Evolutionary conservation across 1,140 invertebrate genomes (phyloP).

Genomic region (Potamilus streckersoni): DNA sequence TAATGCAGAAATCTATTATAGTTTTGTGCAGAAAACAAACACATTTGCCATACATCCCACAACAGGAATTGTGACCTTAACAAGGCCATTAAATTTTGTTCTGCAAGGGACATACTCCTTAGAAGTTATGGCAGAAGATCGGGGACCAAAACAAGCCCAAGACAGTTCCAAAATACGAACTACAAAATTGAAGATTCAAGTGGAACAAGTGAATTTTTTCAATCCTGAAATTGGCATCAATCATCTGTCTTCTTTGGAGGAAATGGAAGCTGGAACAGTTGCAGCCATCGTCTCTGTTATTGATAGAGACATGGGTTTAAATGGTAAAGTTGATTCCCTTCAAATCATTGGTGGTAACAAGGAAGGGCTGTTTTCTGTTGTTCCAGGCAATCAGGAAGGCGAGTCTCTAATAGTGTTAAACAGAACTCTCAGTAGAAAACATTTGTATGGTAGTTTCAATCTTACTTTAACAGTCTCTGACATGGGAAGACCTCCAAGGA

Average conservation of each 20-base stretch:
- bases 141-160: slow-evolving; percentile 75
- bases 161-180: slow-evolving; percentile 70
- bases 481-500: slow-evolving; percentile 79
- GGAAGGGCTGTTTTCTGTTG: slow-evolving; percentile 83
- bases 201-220: slow-evolving; percentile 87
- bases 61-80: slow-evolving; percentile 87
- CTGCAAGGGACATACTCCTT: slow-evolving; percentile 74
- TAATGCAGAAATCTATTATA: slow-evolving; percentile 97
- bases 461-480: slow-evolving; percentile 88
- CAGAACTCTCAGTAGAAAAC: slow-evolving; percentile 79
- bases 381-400: slow-evolving; percentile 68
- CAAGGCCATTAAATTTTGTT: slow-evolving; percentile 75
- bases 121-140: slow-evolving; percentile 84
- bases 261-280: slow-evolving; percentile 69
- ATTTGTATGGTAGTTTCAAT: slow-evolving; percentile 71
- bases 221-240: slow-evolving; percentile 84
- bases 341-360: slow-evolving; percentile 86
- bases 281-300: slow-evolving; percentile 89
- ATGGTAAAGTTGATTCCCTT: slow-evolving; percentile 85
- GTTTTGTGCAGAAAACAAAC: slow-evolving; percentile 83
- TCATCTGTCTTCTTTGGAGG: slow-evolving; percentile 82
- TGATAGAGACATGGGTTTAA: slow-evolving; percentile 84
- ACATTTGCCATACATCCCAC: slow-evolving; percentile 93
- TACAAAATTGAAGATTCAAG: slow-evolving; percentile 81
- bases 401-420: slow-evolving; percentile 70